Evolutionary conservation across 2,888 invertebrate species (phyloP), one percentile per base, ranked within the genome.

Genomic region (Sacculina carcini): DNA sequence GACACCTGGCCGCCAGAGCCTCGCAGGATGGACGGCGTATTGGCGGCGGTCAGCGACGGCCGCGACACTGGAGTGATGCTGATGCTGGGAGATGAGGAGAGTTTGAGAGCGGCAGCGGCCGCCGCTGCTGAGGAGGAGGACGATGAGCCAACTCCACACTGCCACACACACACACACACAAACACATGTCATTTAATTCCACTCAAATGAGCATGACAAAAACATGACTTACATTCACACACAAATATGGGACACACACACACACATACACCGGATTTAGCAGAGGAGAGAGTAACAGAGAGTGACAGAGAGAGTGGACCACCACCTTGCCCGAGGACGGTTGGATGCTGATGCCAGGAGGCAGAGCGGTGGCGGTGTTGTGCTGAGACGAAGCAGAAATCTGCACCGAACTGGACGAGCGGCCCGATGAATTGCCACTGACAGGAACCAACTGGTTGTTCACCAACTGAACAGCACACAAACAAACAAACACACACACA

Each of bases 61-160:
- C 84, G 74, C 58, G 84, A 84, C 64, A 85, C 69, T 48, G 86
- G 84, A 54, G 86, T 85, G 63, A 86, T 86, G 34, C 85, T 85
- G 67, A 86, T 84, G 66, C 84, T 84, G 21, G 85, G 85, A 64
- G 44, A 28, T 2, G 44, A 44, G 16, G 16, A 16, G n/a, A 44
- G 55, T 51, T 51, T 52, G 47, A 44, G 50, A 36, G 46, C 42
- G 21, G 23, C 34, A n/a, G 23, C 51, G 12, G 51, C 46, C 51
- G 16, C 40, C 26, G 38, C 24, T 32, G 16, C 29, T 2, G 16
- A 40, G 29, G 16, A 23, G 14, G 4, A 4, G 38, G 9, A 38
- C 14, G 3, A 21, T 10, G 21, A 21, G 19, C 21, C 36, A 9
- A n/a, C 12, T n/a, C 3, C 12, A 32, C 32, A 32, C 14, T 12